Conservation (phyloP, 2,888 invertebrate species). For the Phaedon cochleariae region DNA sequence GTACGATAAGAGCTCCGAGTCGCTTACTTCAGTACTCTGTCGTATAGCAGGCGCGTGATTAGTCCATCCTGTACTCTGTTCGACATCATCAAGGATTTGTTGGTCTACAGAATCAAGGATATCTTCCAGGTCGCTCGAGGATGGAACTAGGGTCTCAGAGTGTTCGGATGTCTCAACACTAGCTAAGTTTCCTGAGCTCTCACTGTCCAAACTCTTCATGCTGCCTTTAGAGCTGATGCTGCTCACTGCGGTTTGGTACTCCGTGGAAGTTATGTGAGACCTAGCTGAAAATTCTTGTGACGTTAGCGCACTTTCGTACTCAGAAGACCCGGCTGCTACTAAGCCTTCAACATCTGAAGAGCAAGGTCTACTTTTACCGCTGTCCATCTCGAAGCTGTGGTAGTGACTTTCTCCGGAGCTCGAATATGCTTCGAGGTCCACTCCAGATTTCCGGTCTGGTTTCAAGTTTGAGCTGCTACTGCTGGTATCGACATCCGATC, state of each 20-base stretch:
- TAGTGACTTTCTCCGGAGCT: constrained; percentile 91
- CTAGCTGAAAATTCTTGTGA: constrained; percentile 79
- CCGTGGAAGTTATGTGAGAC: constrained; percentile 80
- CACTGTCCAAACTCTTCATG: constrained; percentile 88
- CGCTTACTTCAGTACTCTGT: constrained; percentile 55
- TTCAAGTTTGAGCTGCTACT: constrained; percentile 58
- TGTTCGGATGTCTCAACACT: constrained; percentile 91
- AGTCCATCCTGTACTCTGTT: constrained; percentile 45
- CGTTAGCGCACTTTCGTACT: constrained; percentile 86
- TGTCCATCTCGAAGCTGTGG: constrained; percentile 85
- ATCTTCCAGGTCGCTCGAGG: constrained; percentile 83
- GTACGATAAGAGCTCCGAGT: constrained; percentile 49
- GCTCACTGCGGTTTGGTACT: constrained; percentile 86
- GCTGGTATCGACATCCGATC: constrained; percentile 58
- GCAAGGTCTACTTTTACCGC: constrained; percentile 77
- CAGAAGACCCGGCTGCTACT: constrained; percentile 79
- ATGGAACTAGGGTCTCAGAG: constrained; percentile 92
- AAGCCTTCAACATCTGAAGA: constrained; percentile 90
- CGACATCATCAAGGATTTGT: constrained; percentile 59
- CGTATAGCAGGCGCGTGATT: constrained; percentile 40
- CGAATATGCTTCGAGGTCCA: constrained; percentile 82
- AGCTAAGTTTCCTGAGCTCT: constrained; percentile 87
- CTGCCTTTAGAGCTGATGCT: constrained; percentile 90
- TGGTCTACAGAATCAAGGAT: constrained; percentile 72
- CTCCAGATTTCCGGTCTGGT: constrained; percentile 76